These are phyloP conservation scores for Caenorhabditis sp. DNA, from an alignment of 2,888 invertebrate species.

Conservation along the genomic window DNA sequence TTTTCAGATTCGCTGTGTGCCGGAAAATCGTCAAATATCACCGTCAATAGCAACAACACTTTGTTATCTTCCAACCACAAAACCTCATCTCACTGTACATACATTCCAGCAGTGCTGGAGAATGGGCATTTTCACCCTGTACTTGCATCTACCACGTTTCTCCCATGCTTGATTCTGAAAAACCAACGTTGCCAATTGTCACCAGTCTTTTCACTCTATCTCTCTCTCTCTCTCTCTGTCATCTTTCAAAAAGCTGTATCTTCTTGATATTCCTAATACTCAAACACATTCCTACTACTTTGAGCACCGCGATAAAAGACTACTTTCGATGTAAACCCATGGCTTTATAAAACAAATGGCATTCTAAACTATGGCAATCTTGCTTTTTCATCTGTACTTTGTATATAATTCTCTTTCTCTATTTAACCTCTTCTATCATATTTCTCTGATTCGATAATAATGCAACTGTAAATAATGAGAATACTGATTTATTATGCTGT, in stretches of 20 bases:
- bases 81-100: slow-evolving; percentile 38
- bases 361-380: slow-evolving; percentile 12
- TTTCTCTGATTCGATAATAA: background rate
- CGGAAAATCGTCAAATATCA: slow-evolving; percentile 74
- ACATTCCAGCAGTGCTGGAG: slow-evolving; percentile 57
- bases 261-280: slow-evolving; percentile 44
- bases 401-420: background rate
- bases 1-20: slow-evolving; percentile 78
- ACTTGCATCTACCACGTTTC: background rate
- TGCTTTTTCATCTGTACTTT: slow-evolving; percentile 25
- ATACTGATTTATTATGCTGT: slow-evolving; percentile 1
- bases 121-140: slow-evolving; percentile 16
- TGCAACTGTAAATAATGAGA: slow-evolving; percentile 13
- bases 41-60: slow-evolving; percentile 22
- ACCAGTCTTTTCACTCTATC: background rate
- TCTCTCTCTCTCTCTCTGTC: slow-evolving; percentile 19
- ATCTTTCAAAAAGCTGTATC: slow-evolving; percentile 49
- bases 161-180: slow-evolving; percentile 25
- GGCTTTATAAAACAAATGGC: slow-evolving; percentile 42
- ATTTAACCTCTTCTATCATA: background rate
- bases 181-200: slow-evolving; percentile 30
- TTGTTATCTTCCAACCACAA: no score
- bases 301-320: slow-evolving; percentile 26
- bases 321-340: slow-evolving; percentile 12
- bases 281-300: slow-evolving; percentile 51